Conservation (phyloP, 2,797 vertebrate genomes). For the Dicrostonyx torquatus region DNA sequence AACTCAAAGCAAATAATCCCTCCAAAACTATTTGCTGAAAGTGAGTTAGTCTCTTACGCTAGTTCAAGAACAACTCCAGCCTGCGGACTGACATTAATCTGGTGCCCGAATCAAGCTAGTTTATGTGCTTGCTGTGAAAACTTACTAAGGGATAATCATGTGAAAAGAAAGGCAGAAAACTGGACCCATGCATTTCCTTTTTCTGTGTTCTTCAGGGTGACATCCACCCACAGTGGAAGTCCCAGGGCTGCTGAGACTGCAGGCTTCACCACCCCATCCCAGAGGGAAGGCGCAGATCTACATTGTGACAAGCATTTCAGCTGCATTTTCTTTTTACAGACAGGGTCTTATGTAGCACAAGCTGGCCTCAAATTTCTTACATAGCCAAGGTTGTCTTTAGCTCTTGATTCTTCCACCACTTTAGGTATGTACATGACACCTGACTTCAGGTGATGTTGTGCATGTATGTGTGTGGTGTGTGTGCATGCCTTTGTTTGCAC, state of each 20-base stretch:
- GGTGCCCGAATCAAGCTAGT: neutral
- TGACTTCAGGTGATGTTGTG: neutral
- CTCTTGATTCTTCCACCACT: neutral
- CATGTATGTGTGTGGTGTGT: no score
- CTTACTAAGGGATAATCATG: neutral
- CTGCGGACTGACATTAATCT: neutral
- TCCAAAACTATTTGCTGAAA: neutral
- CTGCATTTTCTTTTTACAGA: neutral
- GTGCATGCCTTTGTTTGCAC: neutral
- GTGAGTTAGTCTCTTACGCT: neutral
- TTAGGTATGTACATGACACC: neutral
- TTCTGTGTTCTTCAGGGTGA: conserved; percentile 2
- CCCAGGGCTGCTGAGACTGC: neutral
- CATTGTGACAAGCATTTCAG: neutral
- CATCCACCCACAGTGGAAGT: neutral
- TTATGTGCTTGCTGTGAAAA: conserved; percentile 1
- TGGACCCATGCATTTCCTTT: neutral
- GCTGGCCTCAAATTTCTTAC: neutral
- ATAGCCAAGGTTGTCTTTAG: neutral
- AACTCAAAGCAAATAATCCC: neutral
- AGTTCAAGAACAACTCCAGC: neutral
- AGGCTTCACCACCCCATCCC: neutral
- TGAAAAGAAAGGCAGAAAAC: neutral
- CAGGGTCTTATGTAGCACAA: neutral
- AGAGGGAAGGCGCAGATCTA: neutral